phyloP scores from a whole-genome alignment of 2,888 invertebrate species.

The Pseudococcus viburni region DNA sequence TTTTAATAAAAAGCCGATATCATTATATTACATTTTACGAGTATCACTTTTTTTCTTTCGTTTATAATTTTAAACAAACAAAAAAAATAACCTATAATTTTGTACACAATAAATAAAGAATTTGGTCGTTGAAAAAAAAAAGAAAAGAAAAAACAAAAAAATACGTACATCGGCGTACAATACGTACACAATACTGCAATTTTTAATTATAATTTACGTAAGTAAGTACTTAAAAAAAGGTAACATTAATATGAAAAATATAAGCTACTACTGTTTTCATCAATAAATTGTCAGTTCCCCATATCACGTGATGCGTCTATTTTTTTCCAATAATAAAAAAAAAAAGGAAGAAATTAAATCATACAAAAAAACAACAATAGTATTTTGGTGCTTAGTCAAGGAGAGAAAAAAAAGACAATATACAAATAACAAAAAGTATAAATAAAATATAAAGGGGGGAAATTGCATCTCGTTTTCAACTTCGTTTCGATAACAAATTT shows the following conservation, averaged over 20 bases:
- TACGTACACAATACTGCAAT: slow-evolving; percentile 53
- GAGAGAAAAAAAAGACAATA: slow-evolving; percentile 5
- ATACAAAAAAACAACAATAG: slow-evolving; percentile 26
- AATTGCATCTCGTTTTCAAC: slow-evolving; percentile 21
- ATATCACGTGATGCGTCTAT: slow-evolving; percentile 51
- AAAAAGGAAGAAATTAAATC: neutral
- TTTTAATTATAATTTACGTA: slow-evolving; percentile 30
- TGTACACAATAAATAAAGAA: slow-evolving; percentile 45
- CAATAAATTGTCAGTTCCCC: slow-evolving; percentile 34
- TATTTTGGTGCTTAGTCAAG: slow-evolving; percentile 40
- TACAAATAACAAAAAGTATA: neutral
- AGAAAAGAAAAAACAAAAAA: neutral
- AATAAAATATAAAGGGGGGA: neutral
- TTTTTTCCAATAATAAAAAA: neutral
- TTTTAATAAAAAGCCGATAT: slow-evolving; percentile 60
- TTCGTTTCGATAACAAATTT: neutral
- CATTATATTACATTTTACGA: slow-evolving; percentile 53
- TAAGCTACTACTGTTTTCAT: slow-evolving; percentile 52
- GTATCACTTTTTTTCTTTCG: slow-evolving; percentile 60
- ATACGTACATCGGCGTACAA: slow-evolving; percentile 42
- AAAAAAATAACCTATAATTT: slow-evolving; percentile 48
- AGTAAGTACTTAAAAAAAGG: slow-evolving; percentile 53
- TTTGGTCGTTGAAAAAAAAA: slow-evolving; percentile 60
- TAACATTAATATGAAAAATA: slow-evolving; percentile 48
- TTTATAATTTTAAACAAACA: neutral